Base-by-base conservation (phyloP, 2,888 invertebrate genomes). In the Nephrocerus scutellatus region DNA sequence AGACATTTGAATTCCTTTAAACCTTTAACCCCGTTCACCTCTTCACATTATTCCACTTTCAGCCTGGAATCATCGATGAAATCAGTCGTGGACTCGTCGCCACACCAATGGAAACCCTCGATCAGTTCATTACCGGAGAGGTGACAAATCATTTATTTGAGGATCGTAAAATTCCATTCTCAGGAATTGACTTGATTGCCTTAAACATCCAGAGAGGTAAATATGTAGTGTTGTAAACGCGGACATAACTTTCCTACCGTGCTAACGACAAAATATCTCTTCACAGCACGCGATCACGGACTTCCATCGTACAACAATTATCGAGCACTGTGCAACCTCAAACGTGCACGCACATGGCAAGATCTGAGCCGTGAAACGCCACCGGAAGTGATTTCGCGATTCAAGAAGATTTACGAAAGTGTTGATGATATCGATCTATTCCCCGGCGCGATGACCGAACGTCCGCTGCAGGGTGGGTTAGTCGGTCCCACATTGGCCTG, bases 381-480 rank as follows among this genome's bases (percentile, higher is more conserved):
- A 16, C 80, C 80, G 43, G 87, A 88, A 68, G 83, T 86, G 12
- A 86, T 86, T 51, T 77, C 79, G 33, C 64, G 68, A n/a, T 74
- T 88, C 56, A 84, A 86, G 66, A 76, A 83, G 42, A 82, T 88
- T 45, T 90, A 89, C 63, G 77, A 84, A 1, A 83, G 85, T 3
- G 93, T 95, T 0, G 93, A 96, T 57, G 96, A 97, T 63, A 90
- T 97, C 39, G 91, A 97, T 66, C 73, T 96, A 3, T 97, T 96
- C 77, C 89, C 93, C 0, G 96, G 95, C 15, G 88, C 92, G 3
- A 83, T 96, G 82, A 86, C 90, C 52, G 86, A 89, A 63, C 73
- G 84, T 31, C 86, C 88, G 0, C 72, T 91, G 6, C 87, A 87
- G 56, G 95, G 95, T 6, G 93, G 90, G 6, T 70, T 91, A 1